Conservation (phyloP, 2,797 vertebrate species). For the Emydoidea blandingii region DNA sequence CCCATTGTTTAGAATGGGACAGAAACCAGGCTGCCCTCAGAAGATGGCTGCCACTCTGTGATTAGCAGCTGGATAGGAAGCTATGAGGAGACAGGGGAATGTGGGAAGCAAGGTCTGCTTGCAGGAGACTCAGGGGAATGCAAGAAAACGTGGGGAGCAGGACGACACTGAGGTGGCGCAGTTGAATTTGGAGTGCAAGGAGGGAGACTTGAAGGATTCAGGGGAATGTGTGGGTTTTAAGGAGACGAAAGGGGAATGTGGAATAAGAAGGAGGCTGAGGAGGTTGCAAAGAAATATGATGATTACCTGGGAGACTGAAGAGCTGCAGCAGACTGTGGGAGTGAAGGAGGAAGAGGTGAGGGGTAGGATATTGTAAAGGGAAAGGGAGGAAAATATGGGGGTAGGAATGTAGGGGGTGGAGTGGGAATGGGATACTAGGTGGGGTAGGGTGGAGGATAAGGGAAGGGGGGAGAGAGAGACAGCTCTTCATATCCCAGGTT, state of each 20-base stretch:
- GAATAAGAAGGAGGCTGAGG: neutral
- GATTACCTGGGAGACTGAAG: neutral
- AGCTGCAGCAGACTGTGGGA: neutral
- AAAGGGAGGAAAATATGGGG: neutral
- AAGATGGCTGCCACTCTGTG: too few relatives aligned
- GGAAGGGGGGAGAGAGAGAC: neutral
- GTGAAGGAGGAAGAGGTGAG: neutral
- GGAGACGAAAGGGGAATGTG: neutral
- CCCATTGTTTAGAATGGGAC: too few relatives aligned
- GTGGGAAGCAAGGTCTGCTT: neutral
- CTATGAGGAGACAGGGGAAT: too few relatives aligned
- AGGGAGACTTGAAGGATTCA: neutral
- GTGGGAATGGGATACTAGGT: neutral
- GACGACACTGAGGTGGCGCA: neutral
- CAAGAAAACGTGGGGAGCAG: neutral
- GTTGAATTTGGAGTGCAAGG: neutral
- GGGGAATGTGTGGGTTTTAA: neutral
- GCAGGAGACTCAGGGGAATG: neutral
- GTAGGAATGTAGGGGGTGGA: neutral
- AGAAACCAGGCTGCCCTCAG: too few relatives aligned
- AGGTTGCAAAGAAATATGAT: neutral
- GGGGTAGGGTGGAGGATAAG: too few relatives aligned
- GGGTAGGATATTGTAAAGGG: neutral
- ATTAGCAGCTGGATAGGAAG: too few relatives aligned
- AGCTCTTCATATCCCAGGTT: neutral